Evolutionary conservation across 1,140 invertebrate species (phyloP), one percentile per base, ranked within the genome.

Genomic region (Capitella teleta): DNA sequence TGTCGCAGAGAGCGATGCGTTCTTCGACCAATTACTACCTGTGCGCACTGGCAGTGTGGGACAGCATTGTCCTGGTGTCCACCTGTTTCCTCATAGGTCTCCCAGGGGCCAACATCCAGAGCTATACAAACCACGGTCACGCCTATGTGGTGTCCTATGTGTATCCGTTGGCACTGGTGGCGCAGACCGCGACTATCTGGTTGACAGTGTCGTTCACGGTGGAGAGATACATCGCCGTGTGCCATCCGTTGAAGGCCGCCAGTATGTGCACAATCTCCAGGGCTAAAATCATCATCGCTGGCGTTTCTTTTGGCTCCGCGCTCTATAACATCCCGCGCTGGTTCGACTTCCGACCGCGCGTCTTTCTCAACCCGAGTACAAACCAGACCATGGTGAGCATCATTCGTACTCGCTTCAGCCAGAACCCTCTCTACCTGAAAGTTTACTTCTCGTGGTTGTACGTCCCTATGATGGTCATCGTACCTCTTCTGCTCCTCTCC

Each of bases 201-300:
- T 78, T 95, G 55, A 96, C 93, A 0, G 79, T 97, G 40, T 88
- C 87, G 1, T 93, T 97, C 32, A 96, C 93, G 0, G 78, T 95
- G 57, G 93, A 98, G 70, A 78, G 93, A 40, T 97, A 91, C 74
- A 86, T 97, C 34, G 93, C 92, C 1, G 93, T 98, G 0, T 96
- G 92, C 64, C 87, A 94, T 70, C 92, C 91, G 0, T 74, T 96
- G 6, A 79, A 80, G 52, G 89, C 90, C 0, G 78, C 87, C 38
- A 84, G 84, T 0, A 78, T 94, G 41, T 96, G 91, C 70, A 96
- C 90, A 0, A 90, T 90, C 60, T 82, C 86, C 1, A 76, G 91
- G 30, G 88, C 91, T 3, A 78, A 86, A 30, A 77, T 85, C 53
- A 90, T 89, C 60, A 86, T 94, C 6, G 67, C 87, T 2, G 74